These are phyloP conservation scores for Anolis sagrei DNA, from an alignment of 2,113 vertebrate genomes.

Conservation along the genomic window DNA sequence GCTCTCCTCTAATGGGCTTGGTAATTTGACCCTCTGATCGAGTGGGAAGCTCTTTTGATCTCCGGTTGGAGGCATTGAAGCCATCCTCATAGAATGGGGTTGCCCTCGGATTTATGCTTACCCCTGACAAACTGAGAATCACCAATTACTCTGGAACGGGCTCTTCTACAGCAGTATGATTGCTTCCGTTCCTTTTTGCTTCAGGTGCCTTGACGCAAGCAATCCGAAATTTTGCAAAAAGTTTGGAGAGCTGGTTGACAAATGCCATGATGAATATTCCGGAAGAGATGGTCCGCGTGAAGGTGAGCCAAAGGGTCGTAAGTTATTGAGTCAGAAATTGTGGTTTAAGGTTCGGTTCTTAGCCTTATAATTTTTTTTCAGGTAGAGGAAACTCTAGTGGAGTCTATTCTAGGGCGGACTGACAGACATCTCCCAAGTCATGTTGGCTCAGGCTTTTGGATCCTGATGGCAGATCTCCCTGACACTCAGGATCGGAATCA, in stretches of 20 bases:
- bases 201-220: conserved; percentile 96
- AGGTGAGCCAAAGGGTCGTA: conserved; percentile 75
- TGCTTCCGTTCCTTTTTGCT: background rate
- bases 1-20: background rate
- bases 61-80: background rate
- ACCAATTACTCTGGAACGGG: background rate
- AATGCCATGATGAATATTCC: conserved; percentile 94
- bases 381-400: background rate
- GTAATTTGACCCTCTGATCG: background rate
- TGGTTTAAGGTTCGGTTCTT: too few species aligned
- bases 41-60: background rate
- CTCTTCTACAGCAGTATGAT: background rate
- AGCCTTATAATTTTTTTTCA: too few species aligned
- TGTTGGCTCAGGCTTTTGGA: background rate
- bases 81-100: background rate
- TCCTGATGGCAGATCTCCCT: background rate
- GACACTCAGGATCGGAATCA: background rate
- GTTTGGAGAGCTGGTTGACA: conserved; percentile 90
- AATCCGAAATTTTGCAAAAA: conserved; percentile 94
- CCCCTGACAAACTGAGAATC: background rate
- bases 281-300: conserved; percentile 92
- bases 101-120: background rate
- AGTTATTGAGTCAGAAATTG: background rate
- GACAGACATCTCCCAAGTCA: background rate
- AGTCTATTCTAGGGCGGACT: background rate